Percentiles rank a stretch among this genome's conserved stretches.
Conservation (phyloP, 2,797 vertebrate genomes). For the Ctenopoma multispine region DNA sequence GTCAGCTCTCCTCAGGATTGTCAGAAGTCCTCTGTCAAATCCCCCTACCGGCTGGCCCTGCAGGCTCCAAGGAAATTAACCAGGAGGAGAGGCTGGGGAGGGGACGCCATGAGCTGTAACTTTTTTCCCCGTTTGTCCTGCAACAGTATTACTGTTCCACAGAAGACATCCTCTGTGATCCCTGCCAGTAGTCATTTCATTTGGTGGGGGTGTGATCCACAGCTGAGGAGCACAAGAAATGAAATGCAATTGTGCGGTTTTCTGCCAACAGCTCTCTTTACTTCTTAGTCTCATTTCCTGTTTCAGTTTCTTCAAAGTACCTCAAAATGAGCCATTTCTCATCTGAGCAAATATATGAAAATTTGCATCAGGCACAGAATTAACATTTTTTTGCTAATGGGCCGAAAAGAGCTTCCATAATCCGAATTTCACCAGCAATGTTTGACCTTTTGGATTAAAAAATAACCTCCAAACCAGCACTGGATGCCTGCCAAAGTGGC, state of each 20-base stretch:
- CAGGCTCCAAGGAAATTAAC: conserved; percentile 76
- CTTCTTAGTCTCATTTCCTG: conserved; percentile 26
- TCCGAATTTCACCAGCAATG: conserved; percentile 31
- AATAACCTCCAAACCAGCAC: conserved; percentile 23
- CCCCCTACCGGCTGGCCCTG: conserved; percentile 69
- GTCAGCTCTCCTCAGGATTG: conserved; percentile 78
- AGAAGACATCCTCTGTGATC: conserved; percentile 49
- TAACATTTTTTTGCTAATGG: conserved; percentile 23
- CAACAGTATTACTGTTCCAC: conserved; percentile 50
- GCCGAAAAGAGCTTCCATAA: conserved; percentile 26
- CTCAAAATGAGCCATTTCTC: conserved; percentile 38
- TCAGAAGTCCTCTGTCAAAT: conserved; percentile 80
- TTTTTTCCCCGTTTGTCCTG: conserved; percentile 55
- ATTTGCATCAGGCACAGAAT: conserved; percentile 40
- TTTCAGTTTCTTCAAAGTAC: conserved; percentile 31
- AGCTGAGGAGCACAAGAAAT: conserved; percentile 26
- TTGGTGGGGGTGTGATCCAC: conserved; percentile 15
- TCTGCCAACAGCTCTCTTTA: conserved; percentile 32
- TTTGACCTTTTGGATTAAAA: conserved; percentile 58
- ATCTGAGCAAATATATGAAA: conserved; percentile 26
- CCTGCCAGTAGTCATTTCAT: conserved; percentile 67
- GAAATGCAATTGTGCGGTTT: conserved; percentile 36
- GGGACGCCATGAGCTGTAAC: conserved; percentile 36
- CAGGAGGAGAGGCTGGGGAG: conserved; percentile 58
- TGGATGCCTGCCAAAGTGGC: conserved; percentile 28